These are phyloP conservation scores for Scomber colias DNA, from an alignment of 2,113 vertebrate genomes.

Conservation along the genomic window DNA sequence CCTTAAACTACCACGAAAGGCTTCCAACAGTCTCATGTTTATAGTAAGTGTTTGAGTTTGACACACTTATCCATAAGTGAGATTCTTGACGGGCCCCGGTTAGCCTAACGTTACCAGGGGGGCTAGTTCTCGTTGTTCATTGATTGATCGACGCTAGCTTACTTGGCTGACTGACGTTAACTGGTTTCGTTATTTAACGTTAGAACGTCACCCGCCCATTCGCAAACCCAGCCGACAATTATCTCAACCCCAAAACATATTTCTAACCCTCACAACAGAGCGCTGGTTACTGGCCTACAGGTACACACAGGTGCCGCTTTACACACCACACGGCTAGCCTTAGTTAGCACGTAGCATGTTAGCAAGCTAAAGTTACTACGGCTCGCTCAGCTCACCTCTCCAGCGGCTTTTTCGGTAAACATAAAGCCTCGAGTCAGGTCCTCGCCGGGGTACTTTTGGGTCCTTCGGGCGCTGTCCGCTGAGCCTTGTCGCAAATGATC, in stretches of 20 bases:
- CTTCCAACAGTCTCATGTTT: background rate
- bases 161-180: background rate
- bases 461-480: background rate
- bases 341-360: conserved; percentile 67
- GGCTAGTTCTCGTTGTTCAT: conserved; percentile 68
- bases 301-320: conserved; percentile 17
- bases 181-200: background rate
- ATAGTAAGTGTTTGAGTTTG: background rate
- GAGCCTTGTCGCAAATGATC: background rate
- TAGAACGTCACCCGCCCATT: background rate
- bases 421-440: conserved; percentile 45
- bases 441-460: conserved; percentile 6
- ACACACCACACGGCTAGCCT: conserved; percentile 42
- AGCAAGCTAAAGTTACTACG: conserved; percentile 73
- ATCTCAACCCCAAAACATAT: background rate
- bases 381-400: conserved; percentile 63
- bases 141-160: conserved; percentile 65
- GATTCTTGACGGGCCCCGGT: conserved; percentile 46
- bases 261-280: background rate
- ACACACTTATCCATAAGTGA: conserved; percentile 24
- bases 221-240: background rate
- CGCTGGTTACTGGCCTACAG: background rate
- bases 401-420: conserved; percentile 56
- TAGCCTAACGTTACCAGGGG: conserved; percentile 46
- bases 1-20: background rate